phyloP scores from a whole-genome alignment of 2,797 vertebrate genomes.

The Rhyacichthys aspro region DNA sequence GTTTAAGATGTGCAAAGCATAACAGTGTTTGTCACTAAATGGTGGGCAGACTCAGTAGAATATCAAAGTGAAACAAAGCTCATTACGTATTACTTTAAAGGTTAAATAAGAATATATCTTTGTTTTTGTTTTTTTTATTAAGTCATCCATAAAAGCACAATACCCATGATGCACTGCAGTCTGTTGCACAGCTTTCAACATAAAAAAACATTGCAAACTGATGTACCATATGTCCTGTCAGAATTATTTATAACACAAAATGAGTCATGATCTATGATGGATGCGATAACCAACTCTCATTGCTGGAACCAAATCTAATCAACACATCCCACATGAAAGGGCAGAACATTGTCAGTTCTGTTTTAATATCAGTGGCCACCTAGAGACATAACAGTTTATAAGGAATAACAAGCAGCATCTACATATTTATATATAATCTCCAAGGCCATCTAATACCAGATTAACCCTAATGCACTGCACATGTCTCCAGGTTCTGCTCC shows the following conservation, averaged over 20 bases:
- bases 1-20: too few relatives aligned
- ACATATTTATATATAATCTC: conserved; percentile 9
- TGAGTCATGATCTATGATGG: conserved; percentile 1
- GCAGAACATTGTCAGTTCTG: conserved; percentile 6
- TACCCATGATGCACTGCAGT: too few relatives aligned
- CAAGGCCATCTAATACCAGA: conserved; percentile 23
- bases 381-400: not conserved
- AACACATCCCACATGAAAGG: conserved; percentile 12
- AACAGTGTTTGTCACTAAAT: too few relatives aligned
- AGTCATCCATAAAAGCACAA: too few relatives aligned
- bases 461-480: conserved; percentile 13
- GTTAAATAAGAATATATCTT: too few relatives aligned
- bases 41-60: too few relatives aligned
- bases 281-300: not conserved
- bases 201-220: not conserved
- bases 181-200: not conserved
- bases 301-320: conserved; percentile 7
- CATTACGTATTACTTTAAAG: too few relatives aligned
- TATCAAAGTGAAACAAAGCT: too few relatives aligned
- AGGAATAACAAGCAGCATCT: not conserved
- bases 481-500: conserved; percentile 20
- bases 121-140: too few relatives aligned
- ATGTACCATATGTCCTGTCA: not conserved
- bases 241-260: conserved; percentile 2
- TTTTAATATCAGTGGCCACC: not conserved